Evolutionary conservation across 2,888 invertebrate species (phyloP).

Genomic region (Buathra laborator): DNA sequence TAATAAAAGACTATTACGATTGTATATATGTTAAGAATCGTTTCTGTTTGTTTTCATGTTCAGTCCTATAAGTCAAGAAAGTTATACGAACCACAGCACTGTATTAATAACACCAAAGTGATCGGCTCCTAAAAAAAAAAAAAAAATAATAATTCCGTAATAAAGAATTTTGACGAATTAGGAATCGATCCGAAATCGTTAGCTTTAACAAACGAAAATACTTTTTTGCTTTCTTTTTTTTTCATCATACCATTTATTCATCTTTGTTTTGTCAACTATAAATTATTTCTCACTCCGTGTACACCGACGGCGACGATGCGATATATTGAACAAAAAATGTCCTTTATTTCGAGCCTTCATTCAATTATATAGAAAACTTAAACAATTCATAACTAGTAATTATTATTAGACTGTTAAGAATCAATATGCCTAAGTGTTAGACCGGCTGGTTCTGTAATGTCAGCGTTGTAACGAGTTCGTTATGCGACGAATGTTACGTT

Average conservation of each 20-base stretch:
- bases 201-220: slow-evolving; percentile 12
- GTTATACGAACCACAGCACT: neutral
- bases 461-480: slow-evolving; percentile 23
- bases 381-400: neutral
- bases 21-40: neutral
- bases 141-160: neutral
- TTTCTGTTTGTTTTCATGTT: neutral
- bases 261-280: neutral
- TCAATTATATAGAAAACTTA: slow-evolving; percentile 2
- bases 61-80: neutral
- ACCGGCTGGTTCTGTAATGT: slow-evolving; percentile 27
- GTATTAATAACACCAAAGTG: slow-evolving; percentile 35
- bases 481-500: slow-evolving; percentile 49
- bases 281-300: slow-evolving; percentile 7
- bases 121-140: neutral
- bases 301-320: neutral
- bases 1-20: neutral
- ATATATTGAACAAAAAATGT: neutral
- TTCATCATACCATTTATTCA: neutral
- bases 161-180: neutral
- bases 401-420: slow-evolving; percentile 5
- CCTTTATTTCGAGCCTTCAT: neutral
- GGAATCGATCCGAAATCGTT: neutral
- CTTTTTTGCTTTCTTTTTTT: neutral
- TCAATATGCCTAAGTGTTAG: slow-evolving; percentile 27